phyloP scores from a whole-genome alignment of 2,113 vertebrate species.

The Austrofundulus limnaeus region DNA sequence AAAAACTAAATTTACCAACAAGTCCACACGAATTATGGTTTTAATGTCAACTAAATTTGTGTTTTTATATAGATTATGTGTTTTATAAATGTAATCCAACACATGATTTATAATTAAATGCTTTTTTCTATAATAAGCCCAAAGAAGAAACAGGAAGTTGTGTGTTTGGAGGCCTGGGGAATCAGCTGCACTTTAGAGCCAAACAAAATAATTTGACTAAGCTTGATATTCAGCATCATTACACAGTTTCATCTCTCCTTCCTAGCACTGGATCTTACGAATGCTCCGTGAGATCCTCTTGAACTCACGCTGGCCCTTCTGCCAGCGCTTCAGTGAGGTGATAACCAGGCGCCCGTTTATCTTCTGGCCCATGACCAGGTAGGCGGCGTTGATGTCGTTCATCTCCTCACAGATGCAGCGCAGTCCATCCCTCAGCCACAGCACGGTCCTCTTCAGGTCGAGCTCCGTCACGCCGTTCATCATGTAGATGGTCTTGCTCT shows the following conservation, averaged over 20 bases:
- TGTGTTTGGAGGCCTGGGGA: constrained; percentile 14
- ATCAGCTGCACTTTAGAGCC: constrained; percentile 7
- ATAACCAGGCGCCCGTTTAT: constrained; percentile 93
- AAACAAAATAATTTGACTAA: constrained; percentile 13
- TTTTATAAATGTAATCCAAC: not conserved
- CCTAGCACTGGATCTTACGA: constrained; percentile 93
- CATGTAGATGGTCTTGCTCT: constrained; percentile 98
- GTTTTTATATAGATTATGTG: not conserved
- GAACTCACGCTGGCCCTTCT: constrained; percentile 93
- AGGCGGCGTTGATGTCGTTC: constrained; percentile 94
- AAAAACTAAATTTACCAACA: constrained; percentile 8
- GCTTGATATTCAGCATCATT: constrained; percentile 8
- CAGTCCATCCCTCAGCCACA: constrained; percentile 95
- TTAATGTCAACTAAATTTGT: not conserved
- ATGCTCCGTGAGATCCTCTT: constrained; percentile 97
- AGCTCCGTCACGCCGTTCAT: constrained; percentile 91
- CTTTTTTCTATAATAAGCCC: constrained; percentile 6
- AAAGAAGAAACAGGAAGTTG: not conserved
- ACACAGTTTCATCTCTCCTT: not conserved
- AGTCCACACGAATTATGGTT: no score
- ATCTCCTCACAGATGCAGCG: constrained; percentile 97
- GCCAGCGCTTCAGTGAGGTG: constrained; percentile 96
- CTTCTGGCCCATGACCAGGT: constrained; percentile 98
- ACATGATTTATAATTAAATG: no score
- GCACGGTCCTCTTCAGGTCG: constrained; percentile 88